Evolutionary conservation across 2,797 vertebrate species (phyloP).

Genomic region (Hemitrygon akajei): DNA sequence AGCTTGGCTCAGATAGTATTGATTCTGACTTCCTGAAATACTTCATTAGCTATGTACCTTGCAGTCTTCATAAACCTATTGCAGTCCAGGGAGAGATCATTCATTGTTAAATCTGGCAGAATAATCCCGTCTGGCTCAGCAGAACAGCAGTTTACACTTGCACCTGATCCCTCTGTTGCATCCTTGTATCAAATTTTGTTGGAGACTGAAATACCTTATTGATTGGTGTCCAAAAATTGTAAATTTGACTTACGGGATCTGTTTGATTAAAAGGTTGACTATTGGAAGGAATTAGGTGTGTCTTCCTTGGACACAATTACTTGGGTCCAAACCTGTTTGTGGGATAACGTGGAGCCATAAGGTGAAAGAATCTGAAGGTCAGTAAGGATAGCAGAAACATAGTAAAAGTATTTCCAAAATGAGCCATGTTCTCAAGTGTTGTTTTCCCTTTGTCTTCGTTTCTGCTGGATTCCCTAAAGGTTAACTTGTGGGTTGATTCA

Average conservation of each 20-base stretch:
- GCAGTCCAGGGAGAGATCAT: slow-evolving; percentile 49
- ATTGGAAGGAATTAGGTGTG: slow-evolving; percentile 44
- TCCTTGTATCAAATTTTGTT: slow-evolving; percentile 48
- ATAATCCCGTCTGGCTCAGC: slow-evolving; percentile 46
- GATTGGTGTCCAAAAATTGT: slow-evolving; percentile 53
- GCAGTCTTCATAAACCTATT: slow-evolving; percentile 51
- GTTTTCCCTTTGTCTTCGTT: no score
- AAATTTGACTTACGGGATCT: slow-evolving; percentile 54
- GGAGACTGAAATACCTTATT: slow-evolving; percentile 52
- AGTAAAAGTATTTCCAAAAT: background rate
- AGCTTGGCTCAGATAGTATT: slow-evolving; percentile 59
- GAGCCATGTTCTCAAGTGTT: background rate
- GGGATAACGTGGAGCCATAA: slow-evolving; percentile 39
- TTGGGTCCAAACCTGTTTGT: slow-evolving; percentile 43
- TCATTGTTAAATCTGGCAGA: slow-evolving; percentile 52
- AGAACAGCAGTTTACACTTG: slow-evolving; percentile 38
- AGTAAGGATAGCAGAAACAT: slow-evolving; percentile 38
- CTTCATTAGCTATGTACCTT: slow-evolving; percentile 55
- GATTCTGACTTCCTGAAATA: slow-evolving; percentile 60
- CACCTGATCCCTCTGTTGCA: slow-evolving; percentile 41
- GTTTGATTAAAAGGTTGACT: slow-evolving; percentile 54
- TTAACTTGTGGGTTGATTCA: no score
- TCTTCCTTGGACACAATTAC: slow-evolving; percentile 49
- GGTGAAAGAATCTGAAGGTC: slow-evolving; percentile 43
- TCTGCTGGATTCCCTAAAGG: no score